phyloP scores from a whole-genome alignment of 2,888 invertebrate genomes.

The Panopea generosa region DNA sequence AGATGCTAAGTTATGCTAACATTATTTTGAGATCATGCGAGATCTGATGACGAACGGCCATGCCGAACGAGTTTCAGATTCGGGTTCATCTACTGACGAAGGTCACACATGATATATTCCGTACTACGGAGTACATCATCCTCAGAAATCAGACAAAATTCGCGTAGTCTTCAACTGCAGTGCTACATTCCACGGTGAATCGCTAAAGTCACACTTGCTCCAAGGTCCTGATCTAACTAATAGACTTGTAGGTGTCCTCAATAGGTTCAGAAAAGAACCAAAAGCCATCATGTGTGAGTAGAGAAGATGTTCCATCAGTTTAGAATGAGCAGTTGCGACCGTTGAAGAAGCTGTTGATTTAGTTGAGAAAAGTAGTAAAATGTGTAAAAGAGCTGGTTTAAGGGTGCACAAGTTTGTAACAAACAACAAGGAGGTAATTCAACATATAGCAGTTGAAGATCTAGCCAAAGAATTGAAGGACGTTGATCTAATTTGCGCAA shows the following conservation, averaged over 20 bases:
- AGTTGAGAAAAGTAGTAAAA: neutral
- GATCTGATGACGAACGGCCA: constrained; percentile 15
- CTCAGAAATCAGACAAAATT: constrained; percentile 51
- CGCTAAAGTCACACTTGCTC: constrained; percentile 45
- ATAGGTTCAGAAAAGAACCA: constrained; percentile 52
- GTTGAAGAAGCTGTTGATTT: constrained; percentile 37
- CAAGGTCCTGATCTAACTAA: constrained; percentile 63
- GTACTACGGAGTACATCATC: constrained; percentile 56
- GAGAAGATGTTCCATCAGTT: constrained; percentile 52
- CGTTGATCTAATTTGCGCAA: constrained; percentile 4
- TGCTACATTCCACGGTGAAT: constrained; percentile 19
- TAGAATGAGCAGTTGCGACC: constrained; percentile 25
- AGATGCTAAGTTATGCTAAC: too few species aligned
- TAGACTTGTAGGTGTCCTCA: constrained; percentile 56
- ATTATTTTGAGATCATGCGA: constrained; percentile 25
- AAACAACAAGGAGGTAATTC: constrained; percentile 52
- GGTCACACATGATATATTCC: constrained; percentile 59
- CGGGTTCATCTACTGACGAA: neutral
- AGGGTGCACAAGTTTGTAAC: constrained; percentile 32
- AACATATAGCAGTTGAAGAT: neutral
- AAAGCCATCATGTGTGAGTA: constrained; percentile 54
- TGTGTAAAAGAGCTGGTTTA: constrained; percentile 25
- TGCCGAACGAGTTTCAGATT: constrained; percentile 29
- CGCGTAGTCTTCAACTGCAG: constrained; percentile 59
- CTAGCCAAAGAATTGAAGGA: constrained; percentile 4